A percentile compares a stretch with the other conserved stretches of the same genome.
Conservation (phyloP, 2,113 vertebrate species). For the Dipodomys ordii region DNA sequence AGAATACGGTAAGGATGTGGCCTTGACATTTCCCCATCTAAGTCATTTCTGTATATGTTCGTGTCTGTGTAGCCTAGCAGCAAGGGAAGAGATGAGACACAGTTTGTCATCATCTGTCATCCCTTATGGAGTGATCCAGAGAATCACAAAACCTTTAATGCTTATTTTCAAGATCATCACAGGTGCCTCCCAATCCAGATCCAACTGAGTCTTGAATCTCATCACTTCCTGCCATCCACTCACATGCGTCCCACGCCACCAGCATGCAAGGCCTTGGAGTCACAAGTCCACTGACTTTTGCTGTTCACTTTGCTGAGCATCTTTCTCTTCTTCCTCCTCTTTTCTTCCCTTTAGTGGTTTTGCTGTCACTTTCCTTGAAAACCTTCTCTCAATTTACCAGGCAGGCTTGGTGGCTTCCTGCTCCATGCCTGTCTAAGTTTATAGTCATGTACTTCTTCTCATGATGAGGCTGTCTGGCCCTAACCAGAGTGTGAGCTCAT, state of each 20-base stretch:
- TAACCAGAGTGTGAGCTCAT: neutral
- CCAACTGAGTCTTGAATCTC: neutral
- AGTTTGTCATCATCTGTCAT: neutral
- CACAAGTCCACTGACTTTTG: neutral
- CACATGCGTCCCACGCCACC: rapidly evolving
- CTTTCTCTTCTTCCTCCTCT: neutral
- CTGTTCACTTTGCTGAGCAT: neutral
- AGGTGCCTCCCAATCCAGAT: neutral
- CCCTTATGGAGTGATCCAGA: neutral
- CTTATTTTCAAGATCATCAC: neutral
- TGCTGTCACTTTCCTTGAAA: neutral
- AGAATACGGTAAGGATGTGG: slow-evolving; percentile 82
- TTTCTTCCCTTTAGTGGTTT: neutral
- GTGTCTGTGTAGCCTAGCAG: neutral
- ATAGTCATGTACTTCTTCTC: rapidly evolving
- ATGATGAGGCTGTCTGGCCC: neutral
- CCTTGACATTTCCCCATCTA: neutral
- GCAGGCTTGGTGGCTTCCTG: neutral
- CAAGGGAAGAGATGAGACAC: neutral
- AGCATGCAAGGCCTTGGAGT: neutral
- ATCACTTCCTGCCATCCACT: neutral
- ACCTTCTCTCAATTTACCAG: neutral
- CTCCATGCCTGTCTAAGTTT: neutral
- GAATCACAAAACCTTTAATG: neutral
- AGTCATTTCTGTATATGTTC: neutral